A percentile compares a stretch with the other conserved stretches of the same genome.
phyloP scores from a whole-genome alignment of 2,888 invertebrate genomes.

The Abrostola tripartita region DNA sequence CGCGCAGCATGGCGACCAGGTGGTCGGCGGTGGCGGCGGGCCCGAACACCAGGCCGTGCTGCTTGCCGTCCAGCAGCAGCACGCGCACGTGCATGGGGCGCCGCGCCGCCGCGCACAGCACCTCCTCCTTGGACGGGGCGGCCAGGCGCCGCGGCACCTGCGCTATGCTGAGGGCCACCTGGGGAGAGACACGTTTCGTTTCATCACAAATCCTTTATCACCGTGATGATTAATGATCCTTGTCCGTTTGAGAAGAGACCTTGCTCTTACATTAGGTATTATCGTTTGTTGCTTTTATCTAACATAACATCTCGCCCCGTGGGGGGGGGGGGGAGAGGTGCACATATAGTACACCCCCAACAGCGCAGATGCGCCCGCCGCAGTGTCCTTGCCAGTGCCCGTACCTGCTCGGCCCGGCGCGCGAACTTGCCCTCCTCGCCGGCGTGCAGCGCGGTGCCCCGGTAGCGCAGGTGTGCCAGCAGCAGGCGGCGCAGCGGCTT shows the following conservation, averaged over 20 bases:
- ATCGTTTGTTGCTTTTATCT: too few relatives aligned
- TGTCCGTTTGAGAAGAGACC: too few relatives aligned
- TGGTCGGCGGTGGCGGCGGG: constrained; percentile 97
- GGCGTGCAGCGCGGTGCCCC: constrained; percentile 94
- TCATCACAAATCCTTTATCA: too few relatives aligned
- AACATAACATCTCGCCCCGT: too few relatives aligned
- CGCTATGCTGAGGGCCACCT: constrained; percentile 85
- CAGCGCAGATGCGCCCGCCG: too few relatives aligned
- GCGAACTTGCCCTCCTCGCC: constrained; percentile 98
- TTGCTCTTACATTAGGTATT: too few relatives aligned
- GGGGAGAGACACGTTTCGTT: too few relatives aligned
- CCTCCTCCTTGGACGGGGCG: constrained; percentile 97
- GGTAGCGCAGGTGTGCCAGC: constrained; percentile 95
- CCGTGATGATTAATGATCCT: background rate
- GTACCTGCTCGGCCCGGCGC: constrained; percentile 95
- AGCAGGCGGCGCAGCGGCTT: constrained; percentile 95
- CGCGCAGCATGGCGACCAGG: constrained; percentile 95
- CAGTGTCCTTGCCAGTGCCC: too few relatives aligned
- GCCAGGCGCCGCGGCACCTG: constrained; percentile 93
- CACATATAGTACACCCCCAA: too few relatives aligned
- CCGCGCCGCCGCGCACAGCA: constrained; percentile 96
- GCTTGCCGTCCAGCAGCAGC: constrained; percentile 97
- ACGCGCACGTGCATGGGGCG: constrained; percentile 97
- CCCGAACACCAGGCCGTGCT: constrained; percentile 98
- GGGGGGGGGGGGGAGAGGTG: too few relatives aligned